Evolutionary conservation across 2,113 vertebrate genomes (phyloP).

Genomic region (Mugil cephalus): DNA sequence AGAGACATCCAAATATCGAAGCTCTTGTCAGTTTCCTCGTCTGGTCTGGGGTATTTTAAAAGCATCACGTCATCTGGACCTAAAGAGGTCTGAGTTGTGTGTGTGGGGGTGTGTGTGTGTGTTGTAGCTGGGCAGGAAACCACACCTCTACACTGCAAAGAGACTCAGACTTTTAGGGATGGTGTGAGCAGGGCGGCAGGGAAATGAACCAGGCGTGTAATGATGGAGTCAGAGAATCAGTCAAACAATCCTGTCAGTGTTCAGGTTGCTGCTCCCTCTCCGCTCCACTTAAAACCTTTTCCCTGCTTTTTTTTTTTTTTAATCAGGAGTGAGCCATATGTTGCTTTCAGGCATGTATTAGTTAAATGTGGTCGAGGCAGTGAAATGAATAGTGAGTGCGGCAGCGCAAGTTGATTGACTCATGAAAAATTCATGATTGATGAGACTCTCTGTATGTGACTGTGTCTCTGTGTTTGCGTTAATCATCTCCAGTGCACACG

Average conservation of each 20-base stretch:
- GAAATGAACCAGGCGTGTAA: conserved; percentile 35
- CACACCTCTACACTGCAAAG: conserved; percentile 72
- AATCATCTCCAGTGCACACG: background rate
- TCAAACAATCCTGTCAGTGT: conserved; percentile 61
- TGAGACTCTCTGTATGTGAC: background rate
- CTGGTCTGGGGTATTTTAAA: conserved; percentile 46
- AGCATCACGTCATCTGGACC: conserved; percentile 52
- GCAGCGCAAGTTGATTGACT: conserved; percentile 14
- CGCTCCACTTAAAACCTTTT: conserved; percentile 1
- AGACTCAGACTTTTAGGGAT: conserved; percentile 41
- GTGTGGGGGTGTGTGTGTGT: conserved; percentile 38
- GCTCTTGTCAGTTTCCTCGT: conserved; percentile 15
- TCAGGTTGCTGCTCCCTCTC: conserved; percentile 34
- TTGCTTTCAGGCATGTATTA: conserved; percentile 6
- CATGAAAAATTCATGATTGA: conserved; percentile 12
- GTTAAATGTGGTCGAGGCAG: conserved; percentile 6
- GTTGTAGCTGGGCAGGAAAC: conserved; percentile 75
- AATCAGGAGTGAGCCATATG: background rate
- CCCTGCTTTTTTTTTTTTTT: background rate
- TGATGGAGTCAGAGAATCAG: conserved; percentile 35
- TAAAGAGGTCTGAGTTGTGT: conserved; percentile 35
- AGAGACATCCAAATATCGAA: conserved; percentile 2
- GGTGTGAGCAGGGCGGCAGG: conserved; percentile 31
- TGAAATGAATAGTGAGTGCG: background rate
- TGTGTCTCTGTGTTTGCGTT: conserved; percentile 1